These are phyloP conservation scores for Eristalis pertinax DNA, from an alignment of 2,888 invertebrate species.

Conservation along the genomic window DNA sequence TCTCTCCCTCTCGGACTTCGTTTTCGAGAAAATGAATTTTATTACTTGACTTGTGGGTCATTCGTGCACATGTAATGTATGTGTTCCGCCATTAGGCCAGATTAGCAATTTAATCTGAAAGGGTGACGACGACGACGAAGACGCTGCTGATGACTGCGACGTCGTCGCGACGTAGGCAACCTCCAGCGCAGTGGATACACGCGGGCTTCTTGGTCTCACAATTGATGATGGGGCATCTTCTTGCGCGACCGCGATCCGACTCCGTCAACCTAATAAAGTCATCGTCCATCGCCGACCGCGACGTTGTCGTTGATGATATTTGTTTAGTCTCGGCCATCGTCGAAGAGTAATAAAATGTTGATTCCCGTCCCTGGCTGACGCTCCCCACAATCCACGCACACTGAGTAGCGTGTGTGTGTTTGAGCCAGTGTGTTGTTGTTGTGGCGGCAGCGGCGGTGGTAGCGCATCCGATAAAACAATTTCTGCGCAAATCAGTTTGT, in stretches of 20 bases:
- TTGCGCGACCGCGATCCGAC: conserved; percentile 7
- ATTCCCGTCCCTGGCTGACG: conserved; percentile 4
- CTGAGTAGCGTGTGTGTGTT: background rate
- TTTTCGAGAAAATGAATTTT: conserved; percentile 41
- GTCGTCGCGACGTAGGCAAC: background rate
- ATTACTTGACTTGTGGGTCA: conserved; percentile 50
- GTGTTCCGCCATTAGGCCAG: conserved; percentile 46
- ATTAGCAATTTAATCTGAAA: conserved; percentile 56
- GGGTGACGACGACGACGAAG: conserved; percentile 56
- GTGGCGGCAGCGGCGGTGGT: too few species aligned
- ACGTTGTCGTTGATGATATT: conserved; percentile 21
- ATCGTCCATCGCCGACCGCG: conserved; percentile 3
- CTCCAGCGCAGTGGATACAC: conserved; percentile 1
- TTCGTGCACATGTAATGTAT: conserved; percentile 28
- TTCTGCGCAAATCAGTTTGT: conserved; percentile 69
- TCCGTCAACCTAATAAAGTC: conserved; percentile 35
- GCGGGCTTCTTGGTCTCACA: conserved; percentile 15
- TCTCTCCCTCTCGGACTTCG: background rate
- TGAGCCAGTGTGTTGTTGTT: background rate
- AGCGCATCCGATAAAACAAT: conserved; percentile 57
- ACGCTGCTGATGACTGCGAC: background rate
- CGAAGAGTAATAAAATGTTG: conserved; percentile 45
- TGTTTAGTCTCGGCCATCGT: conserved; percentile 46
- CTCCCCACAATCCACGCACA: background rate
- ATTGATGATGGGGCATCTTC: conserved; percentile 21